Percentiles rank a stretch among this genome's conserved stretches.
phyloP scores from a whole-genome alignment of 2,797 vertebrate genomes.

The Helarctos malayanus region DNA sequence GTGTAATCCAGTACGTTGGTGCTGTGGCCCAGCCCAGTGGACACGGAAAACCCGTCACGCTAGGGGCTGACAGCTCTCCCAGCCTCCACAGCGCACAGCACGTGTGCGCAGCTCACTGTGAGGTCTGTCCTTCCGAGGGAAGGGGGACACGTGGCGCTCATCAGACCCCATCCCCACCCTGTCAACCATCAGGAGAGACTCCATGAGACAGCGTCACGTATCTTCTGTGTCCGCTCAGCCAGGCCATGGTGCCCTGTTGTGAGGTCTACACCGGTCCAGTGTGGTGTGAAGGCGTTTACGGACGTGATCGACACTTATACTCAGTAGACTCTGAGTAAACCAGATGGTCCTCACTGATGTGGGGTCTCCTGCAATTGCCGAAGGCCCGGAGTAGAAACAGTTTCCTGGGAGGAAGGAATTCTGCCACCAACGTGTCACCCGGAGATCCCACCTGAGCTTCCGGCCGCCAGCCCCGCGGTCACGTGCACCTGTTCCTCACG shows the following conservation, averaged over 20 bases:
- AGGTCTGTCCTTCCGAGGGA: not conserved
- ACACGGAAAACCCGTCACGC: too few species aligned
- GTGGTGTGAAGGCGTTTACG: fast-evolving
- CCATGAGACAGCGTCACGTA: not conserved
- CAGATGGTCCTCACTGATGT: not conserved
- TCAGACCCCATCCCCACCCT: not conserved
- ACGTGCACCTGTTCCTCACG: fast-evolving
- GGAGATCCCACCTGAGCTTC: not conserved
- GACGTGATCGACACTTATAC: fast-evolving
- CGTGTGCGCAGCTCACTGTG: not conserved
- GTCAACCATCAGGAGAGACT: not conserved
- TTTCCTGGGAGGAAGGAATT: not conserved
- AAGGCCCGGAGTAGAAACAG: not conserved
- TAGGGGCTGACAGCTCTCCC: too few species aligned
- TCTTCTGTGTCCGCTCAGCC: not conserved
- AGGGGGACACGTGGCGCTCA: not conserved
- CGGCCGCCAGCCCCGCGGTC: not conserved
- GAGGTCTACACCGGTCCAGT: not conserved
- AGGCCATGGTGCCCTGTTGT: not conserved
- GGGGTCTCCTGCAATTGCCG: not conserved
- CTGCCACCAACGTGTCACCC: not conserved
- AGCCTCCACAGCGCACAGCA: too few species aligned
- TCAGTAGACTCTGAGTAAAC: not conserved
- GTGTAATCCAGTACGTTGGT: not conserved
- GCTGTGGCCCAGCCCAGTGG: not conserved